A percentile compares a stretch with the other conserved stretches of the same genome.
These are phyloP conservation scores for Operophtera brumata DNA, from an alignment of 2,888 invertebrate genomes.

Conservation along the genomic window DNA sequence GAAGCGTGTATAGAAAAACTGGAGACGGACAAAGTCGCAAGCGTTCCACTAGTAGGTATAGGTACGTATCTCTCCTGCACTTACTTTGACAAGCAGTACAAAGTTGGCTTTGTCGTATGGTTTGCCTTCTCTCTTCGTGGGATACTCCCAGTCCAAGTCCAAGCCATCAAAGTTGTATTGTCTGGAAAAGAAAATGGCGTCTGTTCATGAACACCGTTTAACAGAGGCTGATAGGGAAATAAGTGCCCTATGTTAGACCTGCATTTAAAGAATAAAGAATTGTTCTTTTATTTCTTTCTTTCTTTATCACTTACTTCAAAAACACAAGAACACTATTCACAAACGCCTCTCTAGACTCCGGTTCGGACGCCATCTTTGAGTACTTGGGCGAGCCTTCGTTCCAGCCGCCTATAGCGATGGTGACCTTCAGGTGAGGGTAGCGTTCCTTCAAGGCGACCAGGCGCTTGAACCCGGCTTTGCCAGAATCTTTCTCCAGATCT, in stretches of 20 bases:
- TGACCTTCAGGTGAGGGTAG: conserved; percentile 86
- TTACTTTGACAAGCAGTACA: conserved; percentile 86
- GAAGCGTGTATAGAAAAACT: no score
- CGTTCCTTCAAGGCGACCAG: conserved; percentile 83
- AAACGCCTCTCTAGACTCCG: conserved; percentile 83
- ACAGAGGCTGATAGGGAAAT: no score
- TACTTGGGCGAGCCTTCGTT: conserved; percentile 91
- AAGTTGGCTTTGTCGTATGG: conserved; percentile 89
- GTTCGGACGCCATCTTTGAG: conserved; percentile 84
- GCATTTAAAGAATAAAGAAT: no score
- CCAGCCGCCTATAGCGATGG: conserved; percentile 94
- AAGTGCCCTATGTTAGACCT: no score
- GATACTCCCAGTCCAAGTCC: conserved; percentile 93
- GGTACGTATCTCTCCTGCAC: neutral
- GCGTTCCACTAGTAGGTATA: no score
- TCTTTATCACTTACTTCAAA: conserved; percentile 77
- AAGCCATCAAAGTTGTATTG: conserved; percentile 87
- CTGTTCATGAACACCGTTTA: no score
- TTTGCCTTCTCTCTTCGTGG: conserved; percentile 87
- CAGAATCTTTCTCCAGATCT: conserved; percentile 88
- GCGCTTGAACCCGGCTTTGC: conserved; percentile 85
- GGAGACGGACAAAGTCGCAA: no score
- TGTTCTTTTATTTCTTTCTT: no score
- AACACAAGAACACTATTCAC: conserved; percentile 85
- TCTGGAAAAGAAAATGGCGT: conserved; percentile 72